Evolutionary conservation across 2,888 invertebrate genomes (phyloP), one percentile per base, ranked within the genome.

Genomic region (Galerucella calmariensis): DNA sequence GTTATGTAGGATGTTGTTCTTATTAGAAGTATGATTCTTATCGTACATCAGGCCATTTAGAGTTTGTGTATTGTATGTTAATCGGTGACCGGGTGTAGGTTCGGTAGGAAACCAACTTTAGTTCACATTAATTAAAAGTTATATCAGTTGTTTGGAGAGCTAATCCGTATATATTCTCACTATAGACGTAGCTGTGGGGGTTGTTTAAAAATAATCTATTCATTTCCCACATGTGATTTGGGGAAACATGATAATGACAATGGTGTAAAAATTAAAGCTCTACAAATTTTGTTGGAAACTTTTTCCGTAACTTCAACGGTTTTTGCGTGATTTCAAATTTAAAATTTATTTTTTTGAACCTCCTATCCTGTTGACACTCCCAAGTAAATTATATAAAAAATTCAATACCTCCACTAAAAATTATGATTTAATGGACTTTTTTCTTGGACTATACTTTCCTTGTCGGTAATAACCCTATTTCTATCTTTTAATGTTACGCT

Each of bases 111-210:
- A 65, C 68, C 53, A 63, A 75, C 58, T 14, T 69, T 67, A 27
- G 66, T 62, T 75, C 66, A 58, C 72, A 75, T 75, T 72, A 75
- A 75, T 75, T 75, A 72, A 72, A 75, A 75, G 75, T 75, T 75
- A 75, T 75, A 75, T 72, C 69, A 72, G 69, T 69, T 69, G 72
- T 73, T 65, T 72, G 12, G 62, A 63, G 27, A 72, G 63, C 58
- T 62, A 67, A 61, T 75, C 69, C 27, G 35, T 20, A 65, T 14
- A 62, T 46, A 41, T 5, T 14, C n/a, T 65, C 46, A 0, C 20
- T 46, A 65, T 20, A 46, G 46, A 65, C 41, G 44, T 56, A 56
- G 46, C 61, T 62, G 35, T 62, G 51, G 35, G 61, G 27, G n/a
- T 20, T 58, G n/a, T 20, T 10, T 58, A 58, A 58, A 41, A 41